Percentiles rank a stretch among this genome's conserved stretches.
Conservation (phyloP, 2,888 invertebrate species). For the Epiblema foenella region DNA sequence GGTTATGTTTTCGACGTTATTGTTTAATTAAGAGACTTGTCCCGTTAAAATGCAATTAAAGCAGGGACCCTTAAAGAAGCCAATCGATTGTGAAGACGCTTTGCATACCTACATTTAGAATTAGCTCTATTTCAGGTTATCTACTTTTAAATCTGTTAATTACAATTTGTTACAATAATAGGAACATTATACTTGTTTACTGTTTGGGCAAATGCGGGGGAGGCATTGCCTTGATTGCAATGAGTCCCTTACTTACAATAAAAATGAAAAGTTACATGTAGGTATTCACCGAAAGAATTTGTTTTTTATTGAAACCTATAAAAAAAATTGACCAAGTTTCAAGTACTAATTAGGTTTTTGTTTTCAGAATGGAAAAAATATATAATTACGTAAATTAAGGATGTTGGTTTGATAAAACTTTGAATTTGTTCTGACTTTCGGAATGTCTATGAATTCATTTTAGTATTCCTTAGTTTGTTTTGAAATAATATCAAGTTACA, state of each 20-base stretch:
- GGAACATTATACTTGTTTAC: too few species aligned
- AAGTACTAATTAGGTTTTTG: too few species aligned
- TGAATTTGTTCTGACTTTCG: background rate
- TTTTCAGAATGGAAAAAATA: background rate
- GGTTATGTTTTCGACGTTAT: slow-evolving; percentile 9
- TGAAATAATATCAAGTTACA: slow-evolving; percentile 19
- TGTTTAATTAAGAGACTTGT: slow-evolving; percentile 25
- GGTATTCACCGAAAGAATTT: too few species aligned
- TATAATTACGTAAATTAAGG: slow-evolving; percentile 3
- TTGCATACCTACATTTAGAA: slow-evolving; percentile 9
- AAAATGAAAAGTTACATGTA: too few species aligned
- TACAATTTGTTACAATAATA: too few species aligned
- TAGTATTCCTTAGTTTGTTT: background rate
- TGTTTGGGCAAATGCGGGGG: too few species aligned
- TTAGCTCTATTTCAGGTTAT: background rate
- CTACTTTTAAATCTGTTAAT: background rate
- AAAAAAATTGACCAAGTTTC: too few species aligned
- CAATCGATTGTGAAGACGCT: background rate
- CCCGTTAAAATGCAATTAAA: slow-evolving; percentile 11
- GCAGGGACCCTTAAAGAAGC: background rate
- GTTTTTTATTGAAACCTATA: too few species aligned
- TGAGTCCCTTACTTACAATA: too few species aligned
- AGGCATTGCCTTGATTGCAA: too few species aligned
- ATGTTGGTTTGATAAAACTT: slow-evolving; percentile 1
- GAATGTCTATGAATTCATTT: slow-evolving; percentile 26